These are phyloP conservation scores for Ectropis crepuscularia DNA, from an alignment of 2,888 invertebrate genomes.

Conservation along the genomic window DNA sequence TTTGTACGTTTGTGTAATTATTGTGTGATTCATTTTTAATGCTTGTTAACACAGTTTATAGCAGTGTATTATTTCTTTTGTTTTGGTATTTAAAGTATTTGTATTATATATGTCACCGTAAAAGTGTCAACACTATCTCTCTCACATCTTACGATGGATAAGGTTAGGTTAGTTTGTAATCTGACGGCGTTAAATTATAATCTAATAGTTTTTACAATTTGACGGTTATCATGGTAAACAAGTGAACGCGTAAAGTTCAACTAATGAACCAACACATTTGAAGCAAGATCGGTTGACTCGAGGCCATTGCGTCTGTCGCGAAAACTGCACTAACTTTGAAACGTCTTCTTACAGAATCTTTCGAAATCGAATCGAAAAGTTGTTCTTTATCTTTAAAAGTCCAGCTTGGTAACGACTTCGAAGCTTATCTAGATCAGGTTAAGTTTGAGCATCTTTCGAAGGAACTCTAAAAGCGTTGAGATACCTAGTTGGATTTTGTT, in stretches of 20 bases:
- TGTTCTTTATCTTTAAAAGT: conserved; percentile 70
- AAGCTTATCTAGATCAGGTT: conserved; percentile 55
- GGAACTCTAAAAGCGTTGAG: conserved; percentile 6
- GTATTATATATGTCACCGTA: no score
- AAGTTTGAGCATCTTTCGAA: conserved; percentile 29
- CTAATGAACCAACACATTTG: conserved; percentile 48
- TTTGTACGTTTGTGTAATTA: no score
- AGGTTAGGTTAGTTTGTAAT: no score
- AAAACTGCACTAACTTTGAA: conserved; percentile 58
- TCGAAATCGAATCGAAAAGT: conserved; percentile 71
- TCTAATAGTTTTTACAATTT: no score
- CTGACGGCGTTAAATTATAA: no score
- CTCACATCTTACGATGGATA: no score
- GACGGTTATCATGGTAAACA: no score
- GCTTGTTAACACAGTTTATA: no score
- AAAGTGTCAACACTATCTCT: no score
- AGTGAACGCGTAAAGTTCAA: conserved; percentile 44
- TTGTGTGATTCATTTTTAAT: no score
- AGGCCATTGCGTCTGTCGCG: conserved; percentile 50
- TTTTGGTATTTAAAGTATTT: no score
- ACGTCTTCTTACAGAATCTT: conserved; percentile 66
- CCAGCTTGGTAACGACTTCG: conserved; percentile 61
- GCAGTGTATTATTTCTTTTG: no score
- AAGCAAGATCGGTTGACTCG: conserved; percentile 47
- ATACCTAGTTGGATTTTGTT: conserved; percentile 13